A percentile compares a stretch with the other conserved stretches of the same genome.
phyloP scores from a whole-genome alignment of 2,113 vertebrate species.

The Illadopsis cleaveri region DNA sequence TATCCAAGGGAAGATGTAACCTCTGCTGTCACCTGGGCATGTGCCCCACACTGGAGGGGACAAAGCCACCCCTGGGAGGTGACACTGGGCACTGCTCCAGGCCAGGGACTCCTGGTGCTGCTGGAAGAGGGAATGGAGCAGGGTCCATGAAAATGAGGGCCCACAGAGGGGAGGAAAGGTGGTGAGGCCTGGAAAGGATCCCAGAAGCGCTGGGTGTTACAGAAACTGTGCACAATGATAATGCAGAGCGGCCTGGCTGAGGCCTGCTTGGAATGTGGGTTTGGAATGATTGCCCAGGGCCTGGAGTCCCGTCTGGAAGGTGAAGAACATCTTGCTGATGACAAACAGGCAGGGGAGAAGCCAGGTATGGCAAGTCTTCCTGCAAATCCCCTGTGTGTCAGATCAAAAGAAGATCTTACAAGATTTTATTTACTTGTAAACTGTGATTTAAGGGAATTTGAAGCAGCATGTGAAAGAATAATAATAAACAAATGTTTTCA shows the following conservation, averaged over 20 bases:
- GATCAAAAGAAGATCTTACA: neutral
- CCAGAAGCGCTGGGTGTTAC: neutral
- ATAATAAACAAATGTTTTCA: constrained; percentile 47
- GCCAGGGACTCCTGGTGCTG: neutral
- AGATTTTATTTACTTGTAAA: neutral
- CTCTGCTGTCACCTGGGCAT: accelerated
- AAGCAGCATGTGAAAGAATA: neutral
- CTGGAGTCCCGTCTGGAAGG: neutral
- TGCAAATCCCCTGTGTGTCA: neutral
- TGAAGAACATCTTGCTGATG: neutral
- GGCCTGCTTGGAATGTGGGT: neutral
- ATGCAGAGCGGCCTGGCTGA: neutral
- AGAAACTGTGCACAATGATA: neutral
- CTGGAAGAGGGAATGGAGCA: accelerated
- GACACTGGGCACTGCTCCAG: too few species aligned
- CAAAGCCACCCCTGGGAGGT: neutral
- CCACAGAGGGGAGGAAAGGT: neutral
- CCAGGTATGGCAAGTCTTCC: neutral
- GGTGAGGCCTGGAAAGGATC: neutral
- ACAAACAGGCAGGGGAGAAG: neutral
- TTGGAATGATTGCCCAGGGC: neutral
- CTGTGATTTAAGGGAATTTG: neutral
- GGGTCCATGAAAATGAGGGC: neutral
- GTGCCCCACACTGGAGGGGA: accelerated
- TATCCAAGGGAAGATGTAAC: accelerated